Evolutionary conservation across 1,140 invertebrate genomes (phyloP).

Genomic region (Drosophila punjabiensis): DNA sequence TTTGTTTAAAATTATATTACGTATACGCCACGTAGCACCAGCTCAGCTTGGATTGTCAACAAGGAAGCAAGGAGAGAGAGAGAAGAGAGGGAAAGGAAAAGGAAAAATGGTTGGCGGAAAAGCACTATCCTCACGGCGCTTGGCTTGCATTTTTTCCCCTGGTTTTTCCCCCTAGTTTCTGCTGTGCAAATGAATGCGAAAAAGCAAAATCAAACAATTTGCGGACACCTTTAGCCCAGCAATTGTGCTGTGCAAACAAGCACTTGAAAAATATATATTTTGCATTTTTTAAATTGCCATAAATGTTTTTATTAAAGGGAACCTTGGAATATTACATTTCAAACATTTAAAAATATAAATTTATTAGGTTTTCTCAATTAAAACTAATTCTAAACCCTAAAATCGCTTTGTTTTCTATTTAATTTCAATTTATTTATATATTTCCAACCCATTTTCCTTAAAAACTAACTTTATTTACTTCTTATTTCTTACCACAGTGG

Average conservation of each 20-base stretch:
- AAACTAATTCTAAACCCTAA: too few species aligned
- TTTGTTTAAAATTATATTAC: conserved; percentile 74
- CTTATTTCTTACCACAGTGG: conserved; percentile 87
- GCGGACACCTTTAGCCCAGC: conserved; percentile 28
- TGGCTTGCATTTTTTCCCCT: conserved; percentile 34
- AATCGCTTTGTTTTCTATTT: neutral
- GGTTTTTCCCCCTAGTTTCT: conserved; percentile 1
- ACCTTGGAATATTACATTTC: too few species aligned
- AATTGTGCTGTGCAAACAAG: conserved; percentile 31
- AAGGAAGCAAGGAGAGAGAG: neutral
- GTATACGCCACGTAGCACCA: conserved; percentile 54
- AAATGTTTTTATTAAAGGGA: neutral
- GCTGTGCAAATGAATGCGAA: conserved; percentile 48
- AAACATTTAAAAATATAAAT: too few species aligned
- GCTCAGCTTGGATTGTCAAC: conserved; percentile 35
- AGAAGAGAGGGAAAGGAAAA: too few species aligned
- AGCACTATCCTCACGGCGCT: conserved; percentile 17
- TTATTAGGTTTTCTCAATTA: too few species aligned
- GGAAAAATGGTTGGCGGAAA: neutral
- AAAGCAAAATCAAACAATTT: conserved; percentile 49
- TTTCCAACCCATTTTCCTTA: neutral
- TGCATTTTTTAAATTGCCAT: neutral
- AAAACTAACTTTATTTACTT: neutral
- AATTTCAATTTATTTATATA: neutral
- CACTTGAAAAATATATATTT: conserved; percentile 5